Evolutionary conservation across 2,113 vertebrate species (phyloP).

Genomic region (Platanista minor): DNA sequence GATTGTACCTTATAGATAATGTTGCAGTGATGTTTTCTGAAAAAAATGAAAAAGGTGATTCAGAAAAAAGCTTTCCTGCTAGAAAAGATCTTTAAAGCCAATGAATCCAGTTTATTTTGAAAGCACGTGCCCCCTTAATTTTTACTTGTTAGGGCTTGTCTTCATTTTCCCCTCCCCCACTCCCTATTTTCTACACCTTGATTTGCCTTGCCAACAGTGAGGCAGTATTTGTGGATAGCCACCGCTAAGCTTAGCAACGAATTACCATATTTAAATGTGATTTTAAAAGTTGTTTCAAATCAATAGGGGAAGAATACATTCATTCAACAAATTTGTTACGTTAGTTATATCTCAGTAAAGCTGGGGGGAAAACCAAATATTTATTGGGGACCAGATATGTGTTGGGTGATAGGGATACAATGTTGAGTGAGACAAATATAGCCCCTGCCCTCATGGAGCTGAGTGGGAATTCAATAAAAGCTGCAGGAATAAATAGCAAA

Average conservation of each 20-base stretch:
- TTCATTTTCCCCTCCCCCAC: neutral
- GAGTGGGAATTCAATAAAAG: neutral
- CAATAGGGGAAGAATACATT: neutral
- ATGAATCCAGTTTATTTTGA: neutral
- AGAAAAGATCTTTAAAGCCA: neutral
- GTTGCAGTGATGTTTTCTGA: neutral
- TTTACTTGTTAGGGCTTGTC: neutral
- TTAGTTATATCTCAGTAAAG: neutral
- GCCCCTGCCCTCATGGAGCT: neutral
- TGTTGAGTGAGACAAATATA: neutral
- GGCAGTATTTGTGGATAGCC: neutral
- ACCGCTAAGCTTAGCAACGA: neutral
- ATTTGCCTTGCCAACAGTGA: neutral
- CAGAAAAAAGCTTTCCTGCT: neutral
- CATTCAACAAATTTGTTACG: neutral
- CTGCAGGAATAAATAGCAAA: neutral
- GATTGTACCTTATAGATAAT: neutral
- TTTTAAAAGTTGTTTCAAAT: neutral
- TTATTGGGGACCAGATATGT: neutral
- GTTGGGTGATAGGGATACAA: neutral
- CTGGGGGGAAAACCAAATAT: neutral
- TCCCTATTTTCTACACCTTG: neutral
- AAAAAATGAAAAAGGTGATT: neutral
- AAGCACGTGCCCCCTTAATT: neutral
- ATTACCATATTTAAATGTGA: neutral